Evolutionary conservation across 2,888 invertebrate species (phyloP), one percentile per base, ranked within the genome.

Genomic region (Diaprepes abbreviatus): DNA sequence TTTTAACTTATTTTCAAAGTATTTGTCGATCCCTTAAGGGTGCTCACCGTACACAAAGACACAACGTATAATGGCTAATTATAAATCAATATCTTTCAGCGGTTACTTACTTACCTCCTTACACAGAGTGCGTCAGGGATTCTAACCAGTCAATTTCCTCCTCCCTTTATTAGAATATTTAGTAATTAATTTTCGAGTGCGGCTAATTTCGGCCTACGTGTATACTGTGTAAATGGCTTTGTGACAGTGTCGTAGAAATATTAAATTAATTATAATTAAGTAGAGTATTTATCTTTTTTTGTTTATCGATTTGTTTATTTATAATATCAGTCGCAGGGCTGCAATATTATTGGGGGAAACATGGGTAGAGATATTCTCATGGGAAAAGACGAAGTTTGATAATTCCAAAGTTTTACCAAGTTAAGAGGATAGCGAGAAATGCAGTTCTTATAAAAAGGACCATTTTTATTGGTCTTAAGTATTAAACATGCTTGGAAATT

Each of bases 21-120:
- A 75, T 74, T 75, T 24, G 24, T 45, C 38, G 17, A 10, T 24
- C 50, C 57, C 63, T 74, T 71, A 74, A 58, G 50, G 50, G 64
- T 54, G 60, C 62, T 68, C 58, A 65, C 54, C 43, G 57, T 52
- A 70, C 57, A 74, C 75, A 77, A 74, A 76, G 74, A 75, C 71
- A 76, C 76, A 75, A 74, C 43, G 71, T 76, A 76, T 74, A 73
- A 72, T 71, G 68, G 71, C 79, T 83, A 82, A 83, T 83, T 82
- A 82, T 78, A 78, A 83, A 83, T 83, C 83, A 78, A 83, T 83
- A 83, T 79, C 81, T 82, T 81, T 81, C 80, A 79, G 79, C 81
- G 80, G 81, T 81, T 81, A 81, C 80, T 81, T 81, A 80, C 80
- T 81, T 80, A 80, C 80, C 80, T 82, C 81, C 79, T 81, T 79